Conservation (phyloP, 2,888 invertebrate genomes). For the Coelogynopora nodosa region DNA sequence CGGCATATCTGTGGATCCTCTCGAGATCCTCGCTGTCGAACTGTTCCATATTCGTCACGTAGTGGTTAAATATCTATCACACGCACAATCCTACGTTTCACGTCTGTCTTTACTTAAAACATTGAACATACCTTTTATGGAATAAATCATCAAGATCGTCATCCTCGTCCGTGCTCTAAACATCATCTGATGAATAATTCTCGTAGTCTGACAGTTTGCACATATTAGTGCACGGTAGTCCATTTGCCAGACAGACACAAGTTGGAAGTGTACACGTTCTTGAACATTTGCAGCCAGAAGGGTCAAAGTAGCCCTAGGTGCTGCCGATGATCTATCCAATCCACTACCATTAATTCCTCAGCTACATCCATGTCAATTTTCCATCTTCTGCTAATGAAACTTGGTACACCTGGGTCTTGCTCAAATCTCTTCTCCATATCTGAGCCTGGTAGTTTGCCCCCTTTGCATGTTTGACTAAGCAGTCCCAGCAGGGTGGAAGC, state of each 20-base stretch:
- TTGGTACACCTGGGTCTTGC: conserved; percentile 12
- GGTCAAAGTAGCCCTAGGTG: conserved; percentile 14
- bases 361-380: conserved; percentile 36
- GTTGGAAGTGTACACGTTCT: not conserved
- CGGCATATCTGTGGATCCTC: no score
- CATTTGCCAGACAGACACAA: conserved; percentile 34
- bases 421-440: conserved; percentile 10
- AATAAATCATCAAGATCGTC: conserved; percentile 3
- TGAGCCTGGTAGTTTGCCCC: conserved; percentile 5
- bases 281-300: conserved; percentile 25
- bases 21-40: no score
- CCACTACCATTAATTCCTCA: not conserved
- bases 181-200: conserved; percentile 15
- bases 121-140: conserved; percentile 13
- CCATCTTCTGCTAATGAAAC: conserved; percentile 2
- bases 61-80: no score
- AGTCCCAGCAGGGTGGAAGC: conserved; percentile 15
- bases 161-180: conserved; percentile 19
- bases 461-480: conserved; percentile 19
- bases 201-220: conserved; percentile 21
- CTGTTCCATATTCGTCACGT: no score
- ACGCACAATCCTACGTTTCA: not conserved
- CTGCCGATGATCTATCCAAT: conserved; percentile 6
- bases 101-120: conserved; percentile 20
- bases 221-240: conserved; percentile 43